Evolutionary conservation across 2,888 invertebrate genomes (phyloP), one percentile per base, ranked within the genome.

Genomic region (Crioceris asparagi): DNA sequence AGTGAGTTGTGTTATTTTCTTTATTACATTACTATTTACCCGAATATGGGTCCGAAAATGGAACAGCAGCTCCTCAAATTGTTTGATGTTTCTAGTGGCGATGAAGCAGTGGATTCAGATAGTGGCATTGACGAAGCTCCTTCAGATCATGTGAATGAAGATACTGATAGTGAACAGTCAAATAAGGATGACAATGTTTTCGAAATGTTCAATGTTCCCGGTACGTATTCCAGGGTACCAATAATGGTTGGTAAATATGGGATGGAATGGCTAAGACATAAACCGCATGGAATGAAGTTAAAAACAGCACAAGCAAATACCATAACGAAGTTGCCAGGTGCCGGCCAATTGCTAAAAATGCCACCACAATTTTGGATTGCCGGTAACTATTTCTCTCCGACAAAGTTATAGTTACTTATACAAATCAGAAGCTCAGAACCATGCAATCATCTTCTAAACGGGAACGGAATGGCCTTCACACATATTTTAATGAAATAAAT

Each of bases 401-500:
- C 10, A 6, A 32, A 30, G 21, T 17, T 32, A 32, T 32, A 7
- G 32, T 32, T 6, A 19, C 4, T 19, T 18, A 19, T 32, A 32
- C 19, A 19, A 29, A 32, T 11, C 32, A 32, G 15, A 32, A 32
- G 32, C 11, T 32, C 4, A 18, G 11, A 7, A 11, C 12, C 6
- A 23, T 26, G 34, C 23, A 26, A 11, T 7, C 4, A 11, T 10
- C 15, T 26, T 26, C 1, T 18, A 18, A 23, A 23, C 23, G 23
- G 7, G 23, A 23, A 23, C 23, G n/a, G n/a, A 23, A 23, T 23
- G 7, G 23, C 23, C 23, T 23, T 10, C 2, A 23, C 34, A 26
- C 34, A 15, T n/a, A 34, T 34, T 34, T n/a, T 26, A 15, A 25
- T 3, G 34, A 34, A 34, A 34, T 34, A 25, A 21, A 34, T 34